Evolutionary conservation across 2,888 invertebrate genomes (phyloP).

Genomic region (Nezara viridula): DNA sequence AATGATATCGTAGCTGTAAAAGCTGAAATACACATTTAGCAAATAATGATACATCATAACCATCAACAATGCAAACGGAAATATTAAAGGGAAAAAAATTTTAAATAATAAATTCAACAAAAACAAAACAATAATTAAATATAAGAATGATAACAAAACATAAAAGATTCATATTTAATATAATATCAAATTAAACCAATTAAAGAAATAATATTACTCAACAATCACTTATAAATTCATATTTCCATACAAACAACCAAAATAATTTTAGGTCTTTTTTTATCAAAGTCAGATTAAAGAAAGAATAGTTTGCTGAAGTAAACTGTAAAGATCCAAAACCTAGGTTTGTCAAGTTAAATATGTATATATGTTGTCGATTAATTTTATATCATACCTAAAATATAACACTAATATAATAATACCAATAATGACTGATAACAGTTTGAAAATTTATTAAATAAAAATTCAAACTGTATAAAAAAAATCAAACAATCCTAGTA

Average conservation of each 20-base stretch:
- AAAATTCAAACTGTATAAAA: background rate
- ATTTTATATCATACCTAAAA: background rate
- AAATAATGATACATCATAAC: background rate
- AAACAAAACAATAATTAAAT: background rate
- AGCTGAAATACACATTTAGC: background rate
- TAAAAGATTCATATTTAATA: background rate
- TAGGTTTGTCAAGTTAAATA: background rate
- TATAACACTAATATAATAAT: background rate
- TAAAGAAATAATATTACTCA: background rate
- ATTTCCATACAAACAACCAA: background rate
- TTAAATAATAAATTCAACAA: conserved; percentile 10
- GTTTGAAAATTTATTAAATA: background rate
- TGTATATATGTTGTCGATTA: background rate
- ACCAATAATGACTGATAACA: background rate
- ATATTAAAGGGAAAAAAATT: background rate
- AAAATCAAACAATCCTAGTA: background rate
- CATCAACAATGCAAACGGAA: background rate
- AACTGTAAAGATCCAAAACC: background rate
- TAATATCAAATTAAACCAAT: background rate
- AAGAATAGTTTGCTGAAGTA: background rate
- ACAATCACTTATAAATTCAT: background rate
- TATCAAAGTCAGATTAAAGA: background rate
- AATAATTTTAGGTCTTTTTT: background rate
- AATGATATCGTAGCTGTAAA: background rate
- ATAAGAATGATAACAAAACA: background rate